Conservation (phyloP, 2,888 invertebrate genomes). For the Leptopilina drosophilae region DNA sequence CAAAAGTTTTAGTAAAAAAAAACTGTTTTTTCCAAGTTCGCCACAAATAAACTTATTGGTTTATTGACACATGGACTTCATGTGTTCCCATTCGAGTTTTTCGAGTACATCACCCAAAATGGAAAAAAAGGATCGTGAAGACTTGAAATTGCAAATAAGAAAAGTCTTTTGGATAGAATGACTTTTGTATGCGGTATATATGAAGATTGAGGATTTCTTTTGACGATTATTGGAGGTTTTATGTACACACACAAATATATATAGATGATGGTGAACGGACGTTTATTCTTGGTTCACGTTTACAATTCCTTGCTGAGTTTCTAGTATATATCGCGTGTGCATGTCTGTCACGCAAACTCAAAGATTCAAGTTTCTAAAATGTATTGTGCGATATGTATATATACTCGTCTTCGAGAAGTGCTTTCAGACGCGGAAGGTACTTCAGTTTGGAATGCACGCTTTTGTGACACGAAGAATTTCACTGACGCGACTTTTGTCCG, state of each 20-base stretch:
- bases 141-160: background rate
- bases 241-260: background rate
- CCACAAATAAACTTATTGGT: too few relatives aligned
- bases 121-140: background rate
- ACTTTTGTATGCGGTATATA: background rate
- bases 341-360: constrained; percentile 40
- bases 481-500: constrained; percentile 1
- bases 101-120: too few relatives aligned
- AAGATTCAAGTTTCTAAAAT: constrained; percentile 33
- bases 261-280: constrained; percentile 21
- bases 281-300: constrained; percentile 43
- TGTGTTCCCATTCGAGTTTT: too few relatives aligned
- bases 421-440: constrained; percentile 14
- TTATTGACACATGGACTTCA: too few relatives aligned
- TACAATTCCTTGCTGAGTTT: constrained; percentile 36
- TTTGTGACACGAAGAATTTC: constrained; percentile 26
- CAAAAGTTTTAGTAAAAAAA: background rate
- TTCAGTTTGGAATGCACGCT: constrained; percentile 13
- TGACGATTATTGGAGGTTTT: constrained; percentile 30
- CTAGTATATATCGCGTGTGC: constrained; percentile 42
- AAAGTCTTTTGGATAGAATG: background rate
- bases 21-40: background rate
- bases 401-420: constrained; percentile 19
- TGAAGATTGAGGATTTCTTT: constrained; percentile 17
- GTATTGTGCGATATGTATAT: constrained; percentile 6